Base-by-base conservation (phyloP, 2,113 vertebrate species). In the Leucoraja erinaceus region DNA sequence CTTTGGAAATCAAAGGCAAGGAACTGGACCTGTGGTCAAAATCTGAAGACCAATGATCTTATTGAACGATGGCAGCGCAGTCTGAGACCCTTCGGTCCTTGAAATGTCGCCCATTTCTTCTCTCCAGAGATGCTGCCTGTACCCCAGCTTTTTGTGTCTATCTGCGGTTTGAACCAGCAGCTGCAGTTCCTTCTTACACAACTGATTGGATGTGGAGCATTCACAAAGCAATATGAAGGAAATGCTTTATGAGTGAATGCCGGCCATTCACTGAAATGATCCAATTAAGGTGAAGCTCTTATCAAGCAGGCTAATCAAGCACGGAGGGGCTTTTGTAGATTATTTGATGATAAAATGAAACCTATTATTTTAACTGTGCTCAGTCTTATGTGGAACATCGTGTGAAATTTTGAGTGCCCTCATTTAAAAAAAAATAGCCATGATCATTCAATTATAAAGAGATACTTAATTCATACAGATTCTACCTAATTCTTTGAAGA, bases 361-460 rank as follows among this genome's bases (percentile, higher is more conserved):
- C 11, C 14, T 28, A 88, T 31, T 18, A 63, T 11, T 84, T n/a
- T 88, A 18, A 63, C 59, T 31, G 28, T 63, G 5, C 5, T 3
- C n/a, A 61, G 28, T 59, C 14, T 66, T n/a, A 88, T 63, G n/a
- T 88, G 59, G 81, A 88, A n/a, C 56, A 63, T n/a, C 14, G 28
- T 86, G 83, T 31, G 28, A 61, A 31, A 63, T 31, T 16, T 31
- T 31, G 83, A 86, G 83, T 18, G 31, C 56, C 81, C 56, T 28
- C 11, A 63, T 63, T 88, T 88, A 11, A 88, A 31, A 61, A 20
- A 28, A 88, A 63, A n/a, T n/a, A n/a, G 56, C 83, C 11, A n/a
- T 61, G 59, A 86, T 63, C 83, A 16, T 86, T 86, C 61, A n/a
- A 61, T 63, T n/a, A 59, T 86, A n/a, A 83, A 83, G 56, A 86